phyloP scores from a whole-genome alignment of 2,888 invertebrate genomes.

The Altica lythri region DNA sequence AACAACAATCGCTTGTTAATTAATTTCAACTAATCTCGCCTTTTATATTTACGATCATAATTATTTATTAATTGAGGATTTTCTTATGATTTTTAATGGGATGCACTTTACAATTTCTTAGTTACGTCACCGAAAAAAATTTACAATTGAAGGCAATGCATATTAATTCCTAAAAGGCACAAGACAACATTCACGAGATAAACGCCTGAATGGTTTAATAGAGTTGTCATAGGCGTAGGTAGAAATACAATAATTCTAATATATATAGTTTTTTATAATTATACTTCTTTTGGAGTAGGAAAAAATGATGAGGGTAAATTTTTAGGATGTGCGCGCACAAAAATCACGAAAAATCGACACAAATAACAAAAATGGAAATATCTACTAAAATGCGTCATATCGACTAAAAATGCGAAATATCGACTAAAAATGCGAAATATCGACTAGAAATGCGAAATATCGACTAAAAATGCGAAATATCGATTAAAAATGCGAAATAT shows the following conservation, averaged over 20 bases:
- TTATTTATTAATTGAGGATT: too few species aligned
- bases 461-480: too few species aligned
- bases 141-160: conserved; percentile 8
- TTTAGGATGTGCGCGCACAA: too few species aligned
- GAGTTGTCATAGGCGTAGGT: not conserved
- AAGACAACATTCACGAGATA: conserved; percentile 4
- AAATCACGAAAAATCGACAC: conserved; percentile 23
- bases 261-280: not conserved
- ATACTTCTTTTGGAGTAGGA: too few species aligned
- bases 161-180: conserved; percentile 4
- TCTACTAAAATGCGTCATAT: too few species aligned
- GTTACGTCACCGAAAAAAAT: conserved; percentile 1
- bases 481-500: too few species aligned
- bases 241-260: not conserved
- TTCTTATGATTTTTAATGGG: not conserved
- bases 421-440: too few species aligned
- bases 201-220: conserved; percentile 9
- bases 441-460: too few species aligned
- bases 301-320: too few species aligned
- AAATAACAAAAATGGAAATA: too few species aligned
- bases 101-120: too few species aligned
- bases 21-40: not conserved
- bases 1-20: not conserved
- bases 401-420: too few species aligned
- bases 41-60: not conserved